Conservation (phyloP, 64 coral and sea anemone genomes). For the Astreopora myriophthalma region DNA sequence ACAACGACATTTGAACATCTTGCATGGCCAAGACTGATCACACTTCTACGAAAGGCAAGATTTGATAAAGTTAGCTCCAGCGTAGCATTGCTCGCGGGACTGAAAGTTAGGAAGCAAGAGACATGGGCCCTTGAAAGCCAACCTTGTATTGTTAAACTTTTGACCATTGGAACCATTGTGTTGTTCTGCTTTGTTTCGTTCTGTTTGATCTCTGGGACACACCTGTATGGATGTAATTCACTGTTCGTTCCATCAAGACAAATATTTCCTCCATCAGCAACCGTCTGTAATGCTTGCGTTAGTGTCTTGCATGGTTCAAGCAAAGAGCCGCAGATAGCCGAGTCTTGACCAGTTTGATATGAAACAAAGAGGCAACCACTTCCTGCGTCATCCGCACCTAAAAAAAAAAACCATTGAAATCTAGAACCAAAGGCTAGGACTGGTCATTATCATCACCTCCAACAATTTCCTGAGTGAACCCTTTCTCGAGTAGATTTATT, state of each 20-base stretch:
- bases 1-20: background rate
- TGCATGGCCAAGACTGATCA: background rate
- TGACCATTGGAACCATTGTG: background rate
- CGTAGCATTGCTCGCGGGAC: background rate
- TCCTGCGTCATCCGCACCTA: background rate
- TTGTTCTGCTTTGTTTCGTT: too few relatives aligned
- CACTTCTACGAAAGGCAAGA: background rate
- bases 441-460: too few relatives aligned
- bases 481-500: too few relatives aligned
- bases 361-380: slow-evolving; percentile 19
- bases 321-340: background rate
- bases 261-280: background rate
- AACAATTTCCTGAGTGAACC: too few relatives aligned
- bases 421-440: too few relatives aligned
- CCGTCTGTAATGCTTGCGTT: background rate
- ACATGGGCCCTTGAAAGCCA: background rate
- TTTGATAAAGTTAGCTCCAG: background rate
- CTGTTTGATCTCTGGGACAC: background rate
- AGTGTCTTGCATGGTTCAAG: background rate
- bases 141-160: slow-evolving; percentile 3
- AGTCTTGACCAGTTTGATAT: background rate
- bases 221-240: slow-evolving; percentile 15
- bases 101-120: background rate
- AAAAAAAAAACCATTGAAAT: background rate
- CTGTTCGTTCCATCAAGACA: background rate